phyloP scores from a whole-genome alignment of 2,797 vertebrate species.

The Ctenosaura bakeri region DNA sequence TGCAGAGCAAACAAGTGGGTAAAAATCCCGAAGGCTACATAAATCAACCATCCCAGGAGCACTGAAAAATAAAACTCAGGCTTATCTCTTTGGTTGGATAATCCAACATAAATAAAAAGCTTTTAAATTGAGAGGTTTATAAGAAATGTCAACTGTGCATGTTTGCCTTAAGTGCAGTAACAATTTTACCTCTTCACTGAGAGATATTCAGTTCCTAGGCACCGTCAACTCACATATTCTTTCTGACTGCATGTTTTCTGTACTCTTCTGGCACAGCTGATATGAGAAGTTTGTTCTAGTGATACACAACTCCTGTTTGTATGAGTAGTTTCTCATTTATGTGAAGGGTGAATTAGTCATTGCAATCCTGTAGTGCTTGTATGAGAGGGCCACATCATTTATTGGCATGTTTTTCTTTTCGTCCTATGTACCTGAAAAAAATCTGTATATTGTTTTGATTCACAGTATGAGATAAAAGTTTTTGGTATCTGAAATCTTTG shows the following conservation, averaged over 20 bases:
- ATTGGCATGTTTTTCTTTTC: background rate
- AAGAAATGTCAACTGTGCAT: constrained; percentile 35
- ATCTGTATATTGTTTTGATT: no score
- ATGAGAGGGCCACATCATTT: background rate
- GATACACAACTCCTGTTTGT: background rate
- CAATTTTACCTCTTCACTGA: constrained; percentile 10
- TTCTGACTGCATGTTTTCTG: constrained; percentile 28
- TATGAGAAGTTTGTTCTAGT: background rate
- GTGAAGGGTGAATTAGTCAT: background rate
- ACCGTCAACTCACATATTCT: background rate
- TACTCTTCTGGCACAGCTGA: background rate
- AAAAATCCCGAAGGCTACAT: constrained; percentile 19
- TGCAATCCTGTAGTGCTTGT: background rate
- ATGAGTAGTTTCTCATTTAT: background rate
- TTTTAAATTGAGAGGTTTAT: constrained; percentile 36
- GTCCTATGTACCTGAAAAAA: no score
- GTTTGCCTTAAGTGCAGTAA: constrained; percentile 30
- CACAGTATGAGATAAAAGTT: no score
- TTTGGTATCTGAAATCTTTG: no score
- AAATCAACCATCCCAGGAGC: background rate
- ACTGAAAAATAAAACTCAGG: constrained; percentile 29
- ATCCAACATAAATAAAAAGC: constrained; percentile 34
- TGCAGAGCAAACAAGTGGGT: constrained; percentile 26
- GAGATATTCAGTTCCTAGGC: background rate
- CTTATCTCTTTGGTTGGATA: constrained; percentile 22